Base-by-base conservation (phyloP, 1,140 invertebrate species). In the Magallana ariakensis region DNA sequence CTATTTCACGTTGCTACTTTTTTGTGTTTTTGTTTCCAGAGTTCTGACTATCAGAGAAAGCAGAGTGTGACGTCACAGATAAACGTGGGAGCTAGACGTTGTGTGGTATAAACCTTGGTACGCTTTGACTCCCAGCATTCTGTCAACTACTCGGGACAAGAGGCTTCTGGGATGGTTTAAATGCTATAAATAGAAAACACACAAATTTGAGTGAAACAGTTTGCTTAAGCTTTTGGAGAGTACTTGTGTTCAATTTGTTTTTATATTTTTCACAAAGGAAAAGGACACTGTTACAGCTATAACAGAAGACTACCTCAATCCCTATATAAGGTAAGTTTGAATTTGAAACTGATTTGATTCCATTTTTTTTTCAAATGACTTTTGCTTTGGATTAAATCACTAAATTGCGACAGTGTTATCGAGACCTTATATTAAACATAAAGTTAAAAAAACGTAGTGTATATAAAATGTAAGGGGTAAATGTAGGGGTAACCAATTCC, bases 181-280 rank as follows among this genome's bases (percentile, higher is more conserved):
- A 75, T 26, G 66, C 9, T 75, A 75, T 75, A 75, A 33, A 75
- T 33, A 75, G 66, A 75, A 46, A 33, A 75, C 13, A 33, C 19
- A 75, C 11, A 60, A 46, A 8, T 26, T 26, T 26, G 62, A 26
- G 66, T 75, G 66, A 9, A 75, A 75, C 66, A 33, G 9, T 75
- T 75, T 75, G 6, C 11, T 26, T 26, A 75, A 75, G 19, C 66
- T 26, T 19, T 26, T 19, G 66, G 33, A 19, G 22, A 75, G 22
- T 75, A 75, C 66, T 75, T 75, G 66, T 75, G 66, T 75, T 75
- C 66, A 75, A 75, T 11, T 70, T 75, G 2, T 70, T 75, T 60
- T 60, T 60, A 46, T 46, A 46, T 13, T 26, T 75, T 33, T 75
- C 66, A 75, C 19, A 26, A 9, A 75, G 13, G 66, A 26, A 75